Conservation (phyloP, 2,888 invertebrate species). For the Bombyx huttoni region DNA sequence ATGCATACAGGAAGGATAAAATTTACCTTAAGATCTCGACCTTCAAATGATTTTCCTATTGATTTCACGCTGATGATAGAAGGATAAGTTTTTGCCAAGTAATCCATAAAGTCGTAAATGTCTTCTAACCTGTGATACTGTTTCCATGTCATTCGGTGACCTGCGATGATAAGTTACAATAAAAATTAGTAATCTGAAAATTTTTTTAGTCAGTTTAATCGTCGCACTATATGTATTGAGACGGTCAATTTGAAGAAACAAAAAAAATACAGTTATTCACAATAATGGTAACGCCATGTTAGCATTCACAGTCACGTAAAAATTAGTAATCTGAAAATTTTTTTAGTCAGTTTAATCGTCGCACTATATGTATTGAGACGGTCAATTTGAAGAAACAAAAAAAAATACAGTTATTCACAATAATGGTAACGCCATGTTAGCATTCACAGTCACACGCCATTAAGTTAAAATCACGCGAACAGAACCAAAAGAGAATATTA, state of each 20-base stretch:
- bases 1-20: background rate
- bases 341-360: too few relatives aligned
- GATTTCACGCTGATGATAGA: slow-evolving; percentile 78
- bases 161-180: slow-evolving; percentile 16
- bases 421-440: slow-evolving; percentile 2
- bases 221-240: too few relatives aligned
- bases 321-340: too few relatives aligned
- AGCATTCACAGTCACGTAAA: slow-evolving; percentile 11
- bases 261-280: slow-evolving; percentile 14
- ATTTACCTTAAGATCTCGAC: slow-evolving; percentile 78
- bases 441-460: slow-evolving; percentile 13
- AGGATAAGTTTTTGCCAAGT: slow-evolving; percentile 82
- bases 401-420: slow-evolving; percentile 15
- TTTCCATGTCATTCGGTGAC: slow-evolving; percentile 81
- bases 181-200: too few relatives aligned
- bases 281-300: slow-evolving; percentile 3
- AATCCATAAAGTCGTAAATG: slow-evolving; percentile 84
- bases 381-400: background rate
- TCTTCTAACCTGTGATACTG: slow-evolving; percentile 84
- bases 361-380: too few relatives aligned
- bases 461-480: slow-evolving; percentile 9
- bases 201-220: too few relatives aligned
- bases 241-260: background rate
- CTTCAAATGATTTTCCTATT: slow-evolving; percentile 84
- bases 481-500: slow-evolving; percentile 16